Conservation (phyloP, 2,888 invertebrate species). For the Tetragnatha montana region DNA sequence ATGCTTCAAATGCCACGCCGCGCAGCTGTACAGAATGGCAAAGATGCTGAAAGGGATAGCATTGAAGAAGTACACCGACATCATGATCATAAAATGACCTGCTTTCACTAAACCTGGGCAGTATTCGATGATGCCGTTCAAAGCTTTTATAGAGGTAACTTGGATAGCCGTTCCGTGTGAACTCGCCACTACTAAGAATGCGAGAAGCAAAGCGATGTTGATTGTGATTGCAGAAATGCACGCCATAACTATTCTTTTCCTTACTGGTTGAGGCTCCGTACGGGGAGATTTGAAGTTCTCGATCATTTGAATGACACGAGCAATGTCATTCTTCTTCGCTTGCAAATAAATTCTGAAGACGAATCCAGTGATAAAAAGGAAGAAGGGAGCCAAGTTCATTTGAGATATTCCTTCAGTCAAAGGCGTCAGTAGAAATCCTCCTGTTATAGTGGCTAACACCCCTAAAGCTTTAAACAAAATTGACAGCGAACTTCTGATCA, state of each 20-base stretch:
- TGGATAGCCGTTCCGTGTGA: background rate
- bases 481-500: background rate
- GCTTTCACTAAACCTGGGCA: background rate
- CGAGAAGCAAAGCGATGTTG: background rate
- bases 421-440: background rate
- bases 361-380: constrained; percentile 1
- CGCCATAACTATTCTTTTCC: background rate
- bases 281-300: background rate
- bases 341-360: background rate
- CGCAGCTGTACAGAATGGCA: background rate
- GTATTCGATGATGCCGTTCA: background rate
- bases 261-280: background rate
- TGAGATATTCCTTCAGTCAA: background rate
- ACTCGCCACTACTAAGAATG: background rate
- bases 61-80: background rate
- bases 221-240: background rate
- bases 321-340: background rate
- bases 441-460: background rate
- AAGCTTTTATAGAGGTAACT: background rate
- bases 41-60: background rate
- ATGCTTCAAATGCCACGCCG: constrained; percentile 4
- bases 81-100: background rate
- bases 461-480: background rate
- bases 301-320: background rate
- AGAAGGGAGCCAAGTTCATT: background rate